Evolutionary conservation across 2,797 vertebrate species (phyloP), one percentile per base, ranked within the genome.

Genomic region (Liparis tanakae): DNA sequence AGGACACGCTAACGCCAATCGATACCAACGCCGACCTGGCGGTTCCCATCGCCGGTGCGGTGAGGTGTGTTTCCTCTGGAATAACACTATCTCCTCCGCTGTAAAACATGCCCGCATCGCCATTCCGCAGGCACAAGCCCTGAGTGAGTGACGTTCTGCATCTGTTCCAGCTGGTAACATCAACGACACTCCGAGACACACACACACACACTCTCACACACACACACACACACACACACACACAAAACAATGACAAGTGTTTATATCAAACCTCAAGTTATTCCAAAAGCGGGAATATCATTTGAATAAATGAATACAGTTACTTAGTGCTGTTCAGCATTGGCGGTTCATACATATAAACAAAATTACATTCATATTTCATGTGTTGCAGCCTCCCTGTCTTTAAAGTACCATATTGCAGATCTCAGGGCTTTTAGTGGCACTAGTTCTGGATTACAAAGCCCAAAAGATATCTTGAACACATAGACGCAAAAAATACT

Each of bases 231-330:
- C 34, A 77, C 25, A 30, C 70, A 48, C 43, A 78, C 60, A 51
- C 43, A 34, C 70, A 9, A 10, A n/a, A 72, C 71, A 71, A 13
- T 25, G 63, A 76, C 53, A 61, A 17, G 25, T 70, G 74, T 85
- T 84, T 79, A 84, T 75, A 80, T 80, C 76, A 44, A 82, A 76
- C 57, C 67, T 74, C 30, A 77, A 85, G 67, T 77, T 86, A 84
- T 84, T 86, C 81, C 65, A 62, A 69, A 74, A 81, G 58, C 6
- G 3, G 61, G 87, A 86, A 87, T 87, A 74, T 22, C 12, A 85
- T 90, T 87, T 82, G 61, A 90, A 91, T 90, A 87, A 59, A 89
- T 89, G 82, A 89, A 90, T 88, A 85, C 57, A 79, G 64, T 66
- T 46, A 6, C 41, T 68, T 20, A 20, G 37, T 55, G 72, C 18